Base-by-base conservation (phyloP, 37 sponge, comb jelly and placozoan genomes). In the Oscarella lobularis region DNA sequence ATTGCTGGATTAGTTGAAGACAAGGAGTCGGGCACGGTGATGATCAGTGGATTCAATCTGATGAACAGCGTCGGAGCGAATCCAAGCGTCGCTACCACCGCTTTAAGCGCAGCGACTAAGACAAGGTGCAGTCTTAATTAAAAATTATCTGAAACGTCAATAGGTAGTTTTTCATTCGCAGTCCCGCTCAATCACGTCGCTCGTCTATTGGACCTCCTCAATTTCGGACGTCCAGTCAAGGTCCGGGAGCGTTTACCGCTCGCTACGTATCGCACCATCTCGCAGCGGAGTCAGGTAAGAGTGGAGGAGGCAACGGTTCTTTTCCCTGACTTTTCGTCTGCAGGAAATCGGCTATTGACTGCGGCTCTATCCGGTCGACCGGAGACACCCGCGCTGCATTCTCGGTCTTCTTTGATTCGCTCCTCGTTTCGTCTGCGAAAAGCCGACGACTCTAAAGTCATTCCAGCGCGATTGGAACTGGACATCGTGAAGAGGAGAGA, bases 191-290 rank as follows among this genome's bases (percentile, higher is more conserved):
- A n/a, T n/a, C n/a, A n/a, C n/a, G n/a, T n/a, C n/a, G n/a, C n/a
- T n/a, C n/a, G n/a, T n/a, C n/a, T n/a, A n/a, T 48, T 48, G 60
- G 20, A 20, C 20, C 60, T 48, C 60, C 60, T 9, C 20, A 27
- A 27, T 20, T 48, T 48, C 60, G 60, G 14, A 27, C 60, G 20
- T 27, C 9, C 60, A 48, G 60, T 48, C 60, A 48, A 48, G 60
- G 60, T 27, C 60, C 60, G 20, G 60, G 60, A 48, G 60, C 60
- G 60, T 48, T 48, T 48, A 48, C 60, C 20, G 60, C 60, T 48
- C 60, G 60, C 20, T 48, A 48, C 20, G 60, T 48, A 9, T 48
- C 60, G 9, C 60, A 48, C 60, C 60, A 48, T 48, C 20, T 48
- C 9, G 9, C 60, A 48, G 20, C 9, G 9, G 60, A 48, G 20